phyloP scores from a whole-genome alignment of 2,888 invertebrate genomes.

The Eupeodes latifasciatus region DNA sequence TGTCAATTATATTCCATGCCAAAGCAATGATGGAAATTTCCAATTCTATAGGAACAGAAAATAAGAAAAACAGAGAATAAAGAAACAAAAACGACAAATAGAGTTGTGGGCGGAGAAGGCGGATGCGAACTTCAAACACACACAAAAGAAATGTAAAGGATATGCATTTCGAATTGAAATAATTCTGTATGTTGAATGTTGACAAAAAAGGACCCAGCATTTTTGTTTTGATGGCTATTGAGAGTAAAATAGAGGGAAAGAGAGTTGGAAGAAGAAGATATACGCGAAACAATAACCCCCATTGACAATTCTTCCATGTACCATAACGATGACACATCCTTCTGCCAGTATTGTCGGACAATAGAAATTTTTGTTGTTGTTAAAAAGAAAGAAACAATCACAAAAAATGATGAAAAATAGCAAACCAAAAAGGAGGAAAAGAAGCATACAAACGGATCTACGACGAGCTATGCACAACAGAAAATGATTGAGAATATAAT shows the following conservation, averaged over 20 bases:
- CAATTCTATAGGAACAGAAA: constrained; percentile 58
- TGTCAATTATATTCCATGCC: constrained; percentile 74
- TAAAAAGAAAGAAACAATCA: constrained; percentile 69
- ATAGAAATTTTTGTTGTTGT: constrained; percentile 51
- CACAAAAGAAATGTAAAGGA: constrained; percentile 47
- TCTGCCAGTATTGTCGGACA: constrained; percentile 60
- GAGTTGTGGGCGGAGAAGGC: constrained; percentile 42
- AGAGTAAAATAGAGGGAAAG: not conserved
- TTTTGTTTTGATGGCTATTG: constrained; percentile 20
- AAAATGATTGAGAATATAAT: constrained; percentile 70
- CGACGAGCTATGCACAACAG: constrained; percentile 19
- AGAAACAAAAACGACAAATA: not conserved
- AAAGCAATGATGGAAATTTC: constrained; percentile 69
- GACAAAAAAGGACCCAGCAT: constrained; percentile 32
- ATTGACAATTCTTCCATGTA: constrained; percentile 74
- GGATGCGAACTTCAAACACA: constrained; percentile 49
- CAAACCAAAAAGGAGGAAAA: constrained; percentile 43
- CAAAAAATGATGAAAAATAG: constrained; percentile 61
- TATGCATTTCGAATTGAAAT: constrained; percentile 58
- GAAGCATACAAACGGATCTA: constrained; percentile 28
- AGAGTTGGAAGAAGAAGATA: constrained; percentile 8
- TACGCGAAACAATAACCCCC: constrained; percentile 73
- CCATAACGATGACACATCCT: constrained; percentile 70
- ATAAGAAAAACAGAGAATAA: not conserved
- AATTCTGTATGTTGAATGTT: not conserved